phyloP scores from a whole-genome alignment of 2,113 vertebrate species.

The Ophthalmolycus amberensis region DNA sequence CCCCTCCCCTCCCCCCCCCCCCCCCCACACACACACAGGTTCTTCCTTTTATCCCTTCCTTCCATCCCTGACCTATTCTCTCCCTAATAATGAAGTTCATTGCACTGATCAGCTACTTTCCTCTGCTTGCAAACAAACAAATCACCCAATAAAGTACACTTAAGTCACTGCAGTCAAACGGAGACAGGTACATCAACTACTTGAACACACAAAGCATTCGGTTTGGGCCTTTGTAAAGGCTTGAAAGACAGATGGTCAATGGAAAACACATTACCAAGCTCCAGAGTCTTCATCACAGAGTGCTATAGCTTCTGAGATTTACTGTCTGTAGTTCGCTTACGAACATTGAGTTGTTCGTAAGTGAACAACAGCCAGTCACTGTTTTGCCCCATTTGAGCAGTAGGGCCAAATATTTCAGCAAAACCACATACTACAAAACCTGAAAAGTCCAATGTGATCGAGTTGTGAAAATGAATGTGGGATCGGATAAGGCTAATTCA shows the following conservation, averaged over 20 bases:
- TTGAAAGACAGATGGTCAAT: slow-evolving; percentile 1
- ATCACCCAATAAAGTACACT: slow-evolving; percentile 8
- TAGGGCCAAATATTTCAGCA: neutral
- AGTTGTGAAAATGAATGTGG: neutral
- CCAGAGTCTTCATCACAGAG: slow-evolving; percentile 6
- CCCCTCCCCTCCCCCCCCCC: no score
- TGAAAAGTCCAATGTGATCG: no score
- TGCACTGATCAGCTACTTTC: neutral
- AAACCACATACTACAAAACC: neutral
- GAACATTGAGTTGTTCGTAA: neutral
- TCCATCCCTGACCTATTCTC: neutral
- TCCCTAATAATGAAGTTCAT: slow-evolving; percentile 1
- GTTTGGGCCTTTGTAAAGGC: slow-evolving; percentile 3
- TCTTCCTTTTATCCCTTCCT: neutral
- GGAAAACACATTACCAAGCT: neutral
- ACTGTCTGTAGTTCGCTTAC: no score
- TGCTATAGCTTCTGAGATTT: neutral
- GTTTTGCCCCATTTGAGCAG: neutral
- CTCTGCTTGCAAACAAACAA: slow-evolving; percentile 15
- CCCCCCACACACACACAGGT: no score
- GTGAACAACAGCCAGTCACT: neutral
- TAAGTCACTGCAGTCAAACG: neutral
- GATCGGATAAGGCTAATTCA: neutral
- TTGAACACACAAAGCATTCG: neutral
- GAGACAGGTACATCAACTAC: slow-evolving; percentile 21